Evolutionary conservation across 2,113 vertebrate genomes (phyloP), one percentile per base, ranked within the genome.

Genomic region (Isichthys henryi): DNA sequence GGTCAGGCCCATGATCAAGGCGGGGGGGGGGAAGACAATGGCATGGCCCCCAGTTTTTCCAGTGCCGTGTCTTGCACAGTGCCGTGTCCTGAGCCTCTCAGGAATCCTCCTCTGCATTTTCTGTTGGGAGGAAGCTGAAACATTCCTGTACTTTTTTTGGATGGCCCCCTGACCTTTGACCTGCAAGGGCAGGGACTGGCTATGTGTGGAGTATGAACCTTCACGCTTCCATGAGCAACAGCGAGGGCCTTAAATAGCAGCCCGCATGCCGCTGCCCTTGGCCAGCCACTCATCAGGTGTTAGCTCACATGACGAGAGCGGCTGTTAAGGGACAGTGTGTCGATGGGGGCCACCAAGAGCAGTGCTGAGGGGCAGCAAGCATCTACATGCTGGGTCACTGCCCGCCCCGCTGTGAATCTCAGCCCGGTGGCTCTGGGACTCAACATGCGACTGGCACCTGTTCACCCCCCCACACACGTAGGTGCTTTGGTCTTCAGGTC

Each of bases 121-220:
- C 91, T 92, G 91, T 93, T 89, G 31, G 15, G 58, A 91, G 88
- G 93, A 95, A 94, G 94, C 88, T 91, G 27, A 92, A 90, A 89
- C 88, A 92, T 92, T 92, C 58, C 23, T 87, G 0, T 80, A 87
- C 45, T 87, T 90, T 90, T 92, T 93, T 92, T 92, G 91, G 92
- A 90, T 89, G 89, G 53, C 89, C 91, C 91, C 89, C 85, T 77
- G 88, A 94, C 92, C 92, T 93, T 35, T 88, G 89, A 43, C 87
- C 91, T 87, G 50, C 13, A 1, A 53, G 77, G 89, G 90, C 89
- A 91, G 80, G 9, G 1, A 85, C 43, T 89, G 88, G 88, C 90
- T 90, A 88, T 89, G 62, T 89, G 62, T 70, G 62, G 62, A 31
- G 62, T 31, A 31, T 31, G 62, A 27, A 11, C 27, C 62, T n/a